Percentiles rank a stretch among this genome's conserved stretches.
phyloP scores from a whole-genome alignment of 1,140 invertebrate genomes.

The Aphis craccivora region DNA sequence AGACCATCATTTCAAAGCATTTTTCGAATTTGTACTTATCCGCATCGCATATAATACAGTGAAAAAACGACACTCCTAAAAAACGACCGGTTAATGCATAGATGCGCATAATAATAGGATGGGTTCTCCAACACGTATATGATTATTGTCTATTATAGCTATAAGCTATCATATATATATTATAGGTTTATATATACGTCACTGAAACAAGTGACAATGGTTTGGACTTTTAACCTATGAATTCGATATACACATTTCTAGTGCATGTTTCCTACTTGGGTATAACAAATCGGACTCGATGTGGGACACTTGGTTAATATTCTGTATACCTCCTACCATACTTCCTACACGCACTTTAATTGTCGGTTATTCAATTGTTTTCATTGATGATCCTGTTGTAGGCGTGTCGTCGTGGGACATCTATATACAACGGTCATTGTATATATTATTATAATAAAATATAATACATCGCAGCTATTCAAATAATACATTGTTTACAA shows the following conservation, averaged over 20 bases:
- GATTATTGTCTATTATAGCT: not conserved
- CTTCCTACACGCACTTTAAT: not conserved
- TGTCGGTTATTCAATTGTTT: constrained; percentile 19
- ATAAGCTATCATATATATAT: not conserved
- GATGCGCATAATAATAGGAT: not conserved
- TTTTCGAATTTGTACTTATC: not conserved
- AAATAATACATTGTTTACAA: constrained; percentile 5
- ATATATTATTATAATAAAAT: not conserved
- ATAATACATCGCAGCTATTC: not conserved
- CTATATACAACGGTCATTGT: not conserved
- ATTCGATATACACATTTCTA: not conserved
- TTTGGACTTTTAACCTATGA: not conserved
- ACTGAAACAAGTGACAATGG: not conserved
- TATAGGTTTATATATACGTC: not conserved
- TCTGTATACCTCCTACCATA: not conserved
- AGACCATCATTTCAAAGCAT: constrained; percentile 9
- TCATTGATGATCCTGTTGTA: constrained; percentile 1
- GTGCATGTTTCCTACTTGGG: not conserved
- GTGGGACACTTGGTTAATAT: not conserved
- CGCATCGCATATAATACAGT: not conserved
- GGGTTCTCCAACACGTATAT: not conserved
- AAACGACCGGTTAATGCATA: not conserved
- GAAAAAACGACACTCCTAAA: not conserved
- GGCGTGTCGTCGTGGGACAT: not conserved
- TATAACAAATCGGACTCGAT: not conserved